These are phyloP conservation scores for Cheilosia impressa DNA, from an alignment of 2,888 invertebrate species.

Conservation along the genomic window DNA sequence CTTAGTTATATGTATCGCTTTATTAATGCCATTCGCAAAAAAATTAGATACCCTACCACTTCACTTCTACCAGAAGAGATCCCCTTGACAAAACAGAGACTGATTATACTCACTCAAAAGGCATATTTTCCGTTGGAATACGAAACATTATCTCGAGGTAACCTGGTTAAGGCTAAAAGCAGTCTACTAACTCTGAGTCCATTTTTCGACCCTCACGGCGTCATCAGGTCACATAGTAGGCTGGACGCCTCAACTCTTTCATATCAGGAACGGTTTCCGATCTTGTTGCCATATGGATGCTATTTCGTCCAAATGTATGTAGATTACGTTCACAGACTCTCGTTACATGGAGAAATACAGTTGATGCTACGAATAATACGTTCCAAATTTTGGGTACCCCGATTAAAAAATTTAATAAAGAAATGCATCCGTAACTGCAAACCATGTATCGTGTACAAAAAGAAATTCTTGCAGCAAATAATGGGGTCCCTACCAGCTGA, in stretches of 20 bases:
- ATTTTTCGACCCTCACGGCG: background rate
- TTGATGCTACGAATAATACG: constrained; percentile 2
- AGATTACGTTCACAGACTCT: constrained; percentile 8
- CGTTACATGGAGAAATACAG: constrained; percentile 10
- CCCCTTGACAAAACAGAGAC: too few relatives aligned
- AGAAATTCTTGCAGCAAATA: background rate
- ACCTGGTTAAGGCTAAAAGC: background rate
- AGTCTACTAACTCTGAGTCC: background rate
- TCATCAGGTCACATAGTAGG: constrained; percentile 1
- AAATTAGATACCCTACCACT: too few relatives aligned
- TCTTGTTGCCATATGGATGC: background rate
- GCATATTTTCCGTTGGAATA: background rate
- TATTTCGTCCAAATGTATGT: background rate
- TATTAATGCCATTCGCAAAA: too few relatives aligned
- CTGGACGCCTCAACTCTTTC: background rate
- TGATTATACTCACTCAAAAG: background rate
- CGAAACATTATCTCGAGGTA: background rate
- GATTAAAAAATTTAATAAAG: background rate
- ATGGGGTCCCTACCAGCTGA: background rate
- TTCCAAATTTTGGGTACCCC: background rate
- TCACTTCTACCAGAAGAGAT: too few relatives aligned
- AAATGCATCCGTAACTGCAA: constrained; percentile 9
- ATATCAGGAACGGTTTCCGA: background rate
- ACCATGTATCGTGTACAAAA: background rate
- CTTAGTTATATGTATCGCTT: too few relatives aligned